Evolutionary conservation across 2,797 vertebrate genomes (phyloP).

Genomic region (Sebastes itinus): DNA sequence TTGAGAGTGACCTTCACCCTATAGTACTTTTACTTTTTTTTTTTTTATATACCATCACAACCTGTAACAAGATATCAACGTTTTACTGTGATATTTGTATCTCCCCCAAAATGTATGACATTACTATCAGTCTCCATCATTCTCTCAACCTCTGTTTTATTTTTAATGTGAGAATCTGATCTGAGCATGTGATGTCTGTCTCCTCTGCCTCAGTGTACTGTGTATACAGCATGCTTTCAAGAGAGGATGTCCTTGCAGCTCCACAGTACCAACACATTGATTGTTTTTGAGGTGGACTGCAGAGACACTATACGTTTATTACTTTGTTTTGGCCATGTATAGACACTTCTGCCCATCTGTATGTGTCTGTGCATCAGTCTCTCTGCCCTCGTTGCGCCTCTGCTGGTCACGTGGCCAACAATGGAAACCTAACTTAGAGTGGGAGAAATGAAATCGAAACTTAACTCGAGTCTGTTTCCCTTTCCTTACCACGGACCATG

Average conservation of each 20-base stretch:
- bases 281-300: background rate
- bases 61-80: constrained; percentile 3
- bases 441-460: constrained; percentile 80
- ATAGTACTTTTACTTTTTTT: constrained; percentile 1
- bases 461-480: accelerated
- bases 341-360: background rate
- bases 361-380: background rate
- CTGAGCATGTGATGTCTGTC: constrained; percentile 25
- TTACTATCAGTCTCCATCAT: constrained; percentile 12
- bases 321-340: background rate
- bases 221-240: background rate
- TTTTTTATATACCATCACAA: background rate
- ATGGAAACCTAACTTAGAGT: constrained; percentile 33
- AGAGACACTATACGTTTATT: background rate
- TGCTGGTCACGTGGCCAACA: constrained; percentile 49
- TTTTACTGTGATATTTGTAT: constrained; percentile 34
- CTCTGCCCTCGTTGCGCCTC: accelerated
- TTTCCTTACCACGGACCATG: accelerated
- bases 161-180: constrained; percentile 45
- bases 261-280: constrained; percentile 2
- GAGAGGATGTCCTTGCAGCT: constrained; percentile 31
- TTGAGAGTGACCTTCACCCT: constrained; percentile 17
- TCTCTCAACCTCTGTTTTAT: constrained; percentile 6
- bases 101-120: constrained; percentile 11
- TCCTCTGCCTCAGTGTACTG: background rate